These are phyloP conservation scores for Omphaloscelis lunosa DNA, from an alignment of 2,888 invertebrate genomes.

Conservation along the genomic window DNA sequence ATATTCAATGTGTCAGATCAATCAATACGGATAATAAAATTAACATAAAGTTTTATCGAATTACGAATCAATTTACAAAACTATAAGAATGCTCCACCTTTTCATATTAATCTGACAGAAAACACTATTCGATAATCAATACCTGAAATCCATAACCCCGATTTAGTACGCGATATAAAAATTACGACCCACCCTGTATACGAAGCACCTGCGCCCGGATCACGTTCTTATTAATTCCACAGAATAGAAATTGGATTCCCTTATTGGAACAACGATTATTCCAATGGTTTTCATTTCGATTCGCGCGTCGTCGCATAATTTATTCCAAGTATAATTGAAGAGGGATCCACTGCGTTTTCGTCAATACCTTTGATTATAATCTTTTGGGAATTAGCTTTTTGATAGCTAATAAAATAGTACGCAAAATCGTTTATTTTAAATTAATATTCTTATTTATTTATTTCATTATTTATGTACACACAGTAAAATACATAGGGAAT, in stretches of 20 bases:
- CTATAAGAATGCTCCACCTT: background rate
- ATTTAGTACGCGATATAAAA: constrained; percentile 29
- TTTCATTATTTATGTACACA: no score
- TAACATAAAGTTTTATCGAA: background rate
- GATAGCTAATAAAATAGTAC: background rate
- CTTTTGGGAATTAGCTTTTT: constrained; percentile 42
- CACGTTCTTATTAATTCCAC: constrained; percentile 81
- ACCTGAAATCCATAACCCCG: constrained; percentile 8
- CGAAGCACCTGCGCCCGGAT: constrained; percentile 74
- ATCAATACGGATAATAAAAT: background rate
- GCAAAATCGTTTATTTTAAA: background rate
- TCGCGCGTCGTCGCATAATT: constrained; percentile 80
- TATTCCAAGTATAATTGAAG: constrained; percentile 83
- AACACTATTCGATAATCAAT: constrained; percentile 16
- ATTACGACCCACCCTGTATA: constrained; percentile 63
- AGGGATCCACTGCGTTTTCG: constrained; percentile 64
- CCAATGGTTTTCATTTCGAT: constrained; percentile 76
- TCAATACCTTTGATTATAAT: constrained; percentile 53
- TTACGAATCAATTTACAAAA: background rate
- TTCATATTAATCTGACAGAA: background rate
- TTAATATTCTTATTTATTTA: no score
- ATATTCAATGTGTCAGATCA: background rate
- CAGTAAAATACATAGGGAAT: no score
- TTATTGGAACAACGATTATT: constrained; percentile 84
- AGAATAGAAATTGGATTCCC: constrained; percentile 83